A percentile compares a stretch with the other conserved stretches of the same genome.
These are phyloP conservation scores for Phrynocephalus forsythii DNA, from an alignment of 2,797 vertebrate genomes.

Conservation along the genomic window DNA sequence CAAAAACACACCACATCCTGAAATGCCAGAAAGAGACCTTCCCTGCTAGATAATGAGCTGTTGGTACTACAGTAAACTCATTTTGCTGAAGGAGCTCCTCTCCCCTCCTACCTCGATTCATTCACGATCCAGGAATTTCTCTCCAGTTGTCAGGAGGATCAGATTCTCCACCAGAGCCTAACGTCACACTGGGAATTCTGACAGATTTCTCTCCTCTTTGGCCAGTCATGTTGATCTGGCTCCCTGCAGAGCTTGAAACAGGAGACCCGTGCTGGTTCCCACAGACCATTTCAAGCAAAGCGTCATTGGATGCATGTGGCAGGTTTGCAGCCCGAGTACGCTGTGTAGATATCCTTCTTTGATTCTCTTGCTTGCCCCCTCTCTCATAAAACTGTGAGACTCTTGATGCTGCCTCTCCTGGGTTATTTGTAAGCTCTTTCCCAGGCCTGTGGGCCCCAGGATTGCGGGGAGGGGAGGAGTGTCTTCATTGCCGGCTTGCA, in stretches of 20 bases:
- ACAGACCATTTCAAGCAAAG: background rate
- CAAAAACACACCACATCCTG: too few species aligned
- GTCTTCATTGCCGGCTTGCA: constrained; percentile 5
- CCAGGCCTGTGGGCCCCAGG: constrained; percentile 20
- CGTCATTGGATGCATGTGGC: background rate
- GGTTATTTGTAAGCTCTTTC: constrained; percentile 32
- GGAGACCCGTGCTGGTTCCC: background rate
- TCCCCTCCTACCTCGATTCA: background rate
- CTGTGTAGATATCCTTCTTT: background rate
- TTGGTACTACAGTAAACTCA: background rate
- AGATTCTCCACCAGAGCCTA: constrained; percentile 2
- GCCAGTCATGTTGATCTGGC: background rate
- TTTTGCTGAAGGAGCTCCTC: background rate
- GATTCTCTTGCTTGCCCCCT: too few species aligned
- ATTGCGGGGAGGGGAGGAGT: background rate
- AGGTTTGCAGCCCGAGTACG: background rate
- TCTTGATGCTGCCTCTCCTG: background rate
- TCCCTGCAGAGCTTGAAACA: background rate
- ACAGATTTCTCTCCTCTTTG: background rate
- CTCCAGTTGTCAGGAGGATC: background rate
- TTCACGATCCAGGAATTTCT: background rate
- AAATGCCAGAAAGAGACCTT: too few species aligned
- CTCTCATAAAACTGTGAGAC: background rate
- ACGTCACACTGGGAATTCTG: constrained; percentile 5
- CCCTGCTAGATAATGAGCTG: background rate